Conservation (phyloP, 2,888 invertebrate genomes). For the Augochlorella aurata region DNA sequence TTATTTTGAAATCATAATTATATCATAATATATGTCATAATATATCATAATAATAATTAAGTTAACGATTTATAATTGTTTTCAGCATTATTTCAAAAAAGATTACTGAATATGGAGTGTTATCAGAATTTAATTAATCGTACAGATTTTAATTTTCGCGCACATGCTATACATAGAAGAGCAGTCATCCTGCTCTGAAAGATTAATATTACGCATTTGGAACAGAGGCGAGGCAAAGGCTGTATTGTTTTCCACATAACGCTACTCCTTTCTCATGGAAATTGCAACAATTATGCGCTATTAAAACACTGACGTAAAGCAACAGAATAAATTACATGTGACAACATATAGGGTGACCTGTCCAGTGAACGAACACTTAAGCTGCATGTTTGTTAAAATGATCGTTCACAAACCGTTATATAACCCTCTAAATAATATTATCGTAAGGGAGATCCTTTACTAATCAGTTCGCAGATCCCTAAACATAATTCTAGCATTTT, state of each 20-base stretch:
- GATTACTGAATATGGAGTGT: no score
- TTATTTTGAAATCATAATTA: not conserved
- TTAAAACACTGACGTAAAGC: not conserved
- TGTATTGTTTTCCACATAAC: not conserved
- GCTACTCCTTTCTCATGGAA: constrained; percentile 6
- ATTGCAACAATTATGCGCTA: not conserved
- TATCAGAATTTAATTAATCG: not conserved
- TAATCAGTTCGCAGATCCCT: no score
- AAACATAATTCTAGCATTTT: no score
- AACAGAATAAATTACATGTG: not conserved
- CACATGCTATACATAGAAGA: not conserved
- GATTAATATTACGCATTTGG: not conserved
- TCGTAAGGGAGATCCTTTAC: no score
- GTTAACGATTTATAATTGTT: not conserved
- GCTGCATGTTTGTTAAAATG: no score
- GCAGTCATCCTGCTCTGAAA: not conserved
- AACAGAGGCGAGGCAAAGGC: not conserved
- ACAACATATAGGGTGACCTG: not conserved
- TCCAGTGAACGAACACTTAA: no score
- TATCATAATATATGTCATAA: no score
- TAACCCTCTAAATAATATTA: no score
- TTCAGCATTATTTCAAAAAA: not conserved
- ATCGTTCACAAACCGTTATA: no score
- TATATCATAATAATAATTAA: no score
- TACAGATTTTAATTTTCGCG: not conserved